These are phyloP conservation scores for Drosophila bifasciata DNA, from an alignment of 1,140 invertebrate species.

Conservation along the genomic window DNA sequence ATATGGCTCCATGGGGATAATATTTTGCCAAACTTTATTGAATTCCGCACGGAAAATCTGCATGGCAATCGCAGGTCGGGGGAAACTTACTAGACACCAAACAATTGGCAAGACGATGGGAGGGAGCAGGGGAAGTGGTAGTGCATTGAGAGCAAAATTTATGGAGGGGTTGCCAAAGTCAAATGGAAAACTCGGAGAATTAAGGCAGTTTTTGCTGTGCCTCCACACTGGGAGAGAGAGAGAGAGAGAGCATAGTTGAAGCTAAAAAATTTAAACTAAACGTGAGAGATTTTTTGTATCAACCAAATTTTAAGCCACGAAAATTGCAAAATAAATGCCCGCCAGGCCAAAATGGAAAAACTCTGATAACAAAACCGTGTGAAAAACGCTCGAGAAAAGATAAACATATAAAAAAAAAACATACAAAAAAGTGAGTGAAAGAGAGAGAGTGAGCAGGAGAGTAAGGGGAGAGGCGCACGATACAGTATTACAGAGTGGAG, in stretches of 20 bases:
- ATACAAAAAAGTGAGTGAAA: slow-evolving; percentile 11
- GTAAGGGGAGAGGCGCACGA: slow-evolving; percentile 13
- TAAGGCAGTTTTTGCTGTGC: slow-evolving; percentile 44
- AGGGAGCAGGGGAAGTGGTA: slow-evolving; percentile 25
- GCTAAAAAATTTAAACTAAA: not conserved
- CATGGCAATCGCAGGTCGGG: slow-evolving; percentile 49
- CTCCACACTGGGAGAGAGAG: not conserved
- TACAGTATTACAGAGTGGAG: slow-evolving; percentile 25
- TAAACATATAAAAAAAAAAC: slow-evolving; percentile 29
- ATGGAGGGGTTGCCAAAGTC: slow-evolving; percentile 62
- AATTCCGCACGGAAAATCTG: slow-evolving; percentile 74
- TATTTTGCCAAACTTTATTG: slow-evolving; percentile 82
- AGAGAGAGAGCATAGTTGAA: not conserved
- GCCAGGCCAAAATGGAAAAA: slow-evolving; percentile 7
- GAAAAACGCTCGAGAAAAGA: slow-evolving; percentile 27
- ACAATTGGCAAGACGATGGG: slow-evolving; percentile 39
- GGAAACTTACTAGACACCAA: slow-evolving; percentile 59
- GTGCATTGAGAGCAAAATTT: slow-evolving; percentile 76
- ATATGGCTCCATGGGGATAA: slow-evolving; percentile 65
- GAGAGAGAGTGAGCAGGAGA: slow-evolving; percentile 2
- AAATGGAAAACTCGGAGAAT: slow-evolving; percentile 75
- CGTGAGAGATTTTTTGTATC: no score
- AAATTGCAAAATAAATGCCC: slow-evolving; percentile 26
- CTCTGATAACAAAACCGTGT: slow-evolving; percentile 22
- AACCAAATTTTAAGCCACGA: not conserved